Evolutionary conservation across 2,113 vertebrate species (phyloP), one percentile per base, ranked within the genome.

Genomic region (Galbula dea): DNA sequence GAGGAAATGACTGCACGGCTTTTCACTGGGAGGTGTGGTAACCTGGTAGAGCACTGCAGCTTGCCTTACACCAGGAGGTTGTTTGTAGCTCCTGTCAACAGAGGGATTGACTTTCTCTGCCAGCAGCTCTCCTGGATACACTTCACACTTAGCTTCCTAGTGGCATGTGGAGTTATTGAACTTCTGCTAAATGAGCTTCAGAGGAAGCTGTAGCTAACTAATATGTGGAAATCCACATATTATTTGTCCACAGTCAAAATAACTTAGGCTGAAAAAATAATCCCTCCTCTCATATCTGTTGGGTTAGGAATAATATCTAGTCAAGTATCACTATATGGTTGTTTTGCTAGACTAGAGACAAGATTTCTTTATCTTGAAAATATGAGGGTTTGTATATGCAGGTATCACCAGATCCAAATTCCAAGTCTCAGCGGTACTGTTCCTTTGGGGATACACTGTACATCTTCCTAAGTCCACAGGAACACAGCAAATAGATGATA

Each of bases 11-110:
- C 27, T 34, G 29, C 29, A 17, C 21, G 32, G 59, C 24, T 82
- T 39, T 76, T 75, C 46, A 11, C 24, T 80, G 59, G 1, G 8
- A 69, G 54, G 34, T 12, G 5, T 36, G 37, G 58, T 68, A 73
- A 69, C 58, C 27, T 52, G 58, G 43, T 27, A 63, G 23, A 57
- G 45, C 14, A 13, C 57, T 66, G 81, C 54, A 76, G 74, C n/a
- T 83, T 87, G 45, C 63, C 62, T 57, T 78, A 45, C 52, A 65
- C n/a, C 21, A 21, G 26, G 6, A 12, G 30, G 27, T 43, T 95
- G 81, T 78, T 65, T 78, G 30, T 2, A 84, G 81, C 62, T 85
- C 19, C 93, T 93, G 84, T 95, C 85, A 88, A 32, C 89, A 85
- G 29, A 57, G 20, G 48, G 85, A 83, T 85, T 73, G 78, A 30